phyloP scores from a whole-genome alignment of 2,888 invertebrate species.

The Andrena dorsata region DNA sequence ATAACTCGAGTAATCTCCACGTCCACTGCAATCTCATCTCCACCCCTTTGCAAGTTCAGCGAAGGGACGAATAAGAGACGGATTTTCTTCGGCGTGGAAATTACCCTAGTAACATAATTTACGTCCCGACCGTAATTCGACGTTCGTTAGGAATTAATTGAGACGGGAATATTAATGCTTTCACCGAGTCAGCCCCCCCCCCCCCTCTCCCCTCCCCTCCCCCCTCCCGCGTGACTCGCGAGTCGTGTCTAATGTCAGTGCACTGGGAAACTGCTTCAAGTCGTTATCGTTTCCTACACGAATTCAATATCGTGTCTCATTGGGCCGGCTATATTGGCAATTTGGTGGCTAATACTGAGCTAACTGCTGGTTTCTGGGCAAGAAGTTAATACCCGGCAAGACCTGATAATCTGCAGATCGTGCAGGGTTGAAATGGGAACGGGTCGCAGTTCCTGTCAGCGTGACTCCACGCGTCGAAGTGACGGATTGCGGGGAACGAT shows the following conservation, averaged over 20 bases:
- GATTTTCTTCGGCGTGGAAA: constrained; percentile 23
- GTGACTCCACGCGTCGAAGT: not conserved
- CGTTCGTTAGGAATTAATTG: constrained; percentile 45
- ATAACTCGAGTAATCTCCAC: constrained; percentile 5
- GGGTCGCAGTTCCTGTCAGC: constrained; percentile 4
- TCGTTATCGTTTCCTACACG: constrained; percentile 50
- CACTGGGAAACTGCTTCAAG: constrained; percentile 35
- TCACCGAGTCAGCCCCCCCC: not conserved
- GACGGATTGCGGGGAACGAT: not conserved
- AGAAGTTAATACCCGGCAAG: constrained; percentile 30
- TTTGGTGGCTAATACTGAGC: constrained; percentile 56
- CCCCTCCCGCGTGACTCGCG: not conserved
- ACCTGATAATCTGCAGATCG: constrained; percentile 36
- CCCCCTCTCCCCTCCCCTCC: too few relatives aligned
- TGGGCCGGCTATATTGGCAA: constrained; percentile 57
- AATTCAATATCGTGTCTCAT: constrained; percentile 54
- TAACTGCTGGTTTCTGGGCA: constrained; percentile 31
- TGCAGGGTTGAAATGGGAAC: constrained; percentile 21
- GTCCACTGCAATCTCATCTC: constrained; percentile 6
- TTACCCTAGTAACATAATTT: constrained; percentile 23
- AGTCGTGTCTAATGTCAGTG: constrained; percentile 29
- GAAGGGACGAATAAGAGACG: constrained; percentile 24
- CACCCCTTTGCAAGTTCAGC: not conserved
- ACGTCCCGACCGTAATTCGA: constrained; percentile 20
- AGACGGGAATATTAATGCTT: constrained; percentile 32